Evolutionary conservation across 2,113 vertebrate species (phyloP).

Genomic region (Ciconia maguari): DNA sequence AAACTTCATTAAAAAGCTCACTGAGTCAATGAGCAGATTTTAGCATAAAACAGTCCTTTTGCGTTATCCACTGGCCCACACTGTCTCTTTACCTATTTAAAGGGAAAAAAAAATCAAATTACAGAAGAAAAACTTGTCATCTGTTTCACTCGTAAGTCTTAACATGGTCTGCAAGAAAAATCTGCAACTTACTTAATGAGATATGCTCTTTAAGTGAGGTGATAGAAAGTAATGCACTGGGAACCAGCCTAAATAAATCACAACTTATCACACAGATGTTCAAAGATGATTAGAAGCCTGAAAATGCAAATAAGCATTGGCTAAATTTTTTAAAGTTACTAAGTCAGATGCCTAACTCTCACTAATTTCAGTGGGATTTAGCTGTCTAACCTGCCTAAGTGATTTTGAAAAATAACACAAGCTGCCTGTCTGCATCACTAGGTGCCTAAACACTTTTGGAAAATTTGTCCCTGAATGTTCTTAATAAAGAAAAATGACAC

Average conservation of each 20-base stretch:
- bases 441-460: conserved; percentile 19
- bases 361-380: conserved; percentile 23
- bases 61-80: background rate
- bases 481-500: conserved; percentile 47
- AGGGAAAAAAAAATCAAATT: background rate
- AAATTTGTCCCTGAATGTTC: background rate
- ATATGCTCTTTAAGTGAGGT: background rate
- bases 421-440: conserved; percentile 24
- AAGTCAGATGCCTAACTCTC: background rate
- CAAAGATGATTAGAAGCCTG: background rate
- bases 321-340: background rate
- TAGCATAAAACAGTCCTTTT: background rate
- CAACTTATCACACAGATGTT: background rate
- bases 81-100: background rate
- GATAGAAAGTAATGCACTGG: background rate
- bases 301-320: conserved; percentile 5
- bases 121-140: background rate
- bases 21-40: background rate
- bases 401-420: conserved; percentile 35
- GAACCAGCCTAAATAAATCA: conserved; percentile 7
- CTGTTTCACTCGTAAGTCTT: background rate
- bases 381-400: conserved; percentile 24
- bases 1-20: background rate
- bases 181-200: background rate
- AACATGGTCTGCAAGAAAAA: background rate